Conservation (phyloP, 2,888 invertebrate species). For the Polydrusus pterygomalis region DNA sequence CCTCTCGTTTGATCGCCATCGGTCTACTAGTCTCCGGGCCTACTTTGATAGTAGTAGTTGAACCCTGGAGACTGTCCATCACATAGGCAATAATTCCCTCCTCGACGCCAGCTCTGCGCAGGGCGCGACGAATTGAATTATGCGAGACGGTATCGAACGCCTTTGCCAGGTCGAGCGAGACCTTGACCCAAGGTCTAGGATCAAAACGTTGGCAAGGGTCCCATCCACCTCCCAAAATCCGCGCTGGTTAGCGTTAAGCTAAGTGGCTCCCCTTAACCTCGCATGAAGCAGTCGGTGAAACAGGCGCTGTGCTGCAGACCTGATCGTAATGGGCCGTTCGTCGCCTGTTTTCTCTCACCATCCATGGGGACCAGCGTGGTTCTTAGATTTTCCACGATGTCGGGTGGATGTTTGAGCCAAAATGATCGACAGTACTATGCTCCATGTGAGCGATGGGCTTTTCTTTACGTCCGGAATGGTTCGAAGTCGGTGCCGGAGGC, state of each 20-base stretch:
- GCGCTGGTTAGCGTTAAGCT: slow-evolving; percentile 59
- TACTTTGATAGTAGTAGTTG: slow-evolving; percentile 50
- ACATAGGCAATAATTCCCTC: slow-evolving; percentile 5
- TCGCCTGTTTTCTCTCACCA: slow-evolving; percentile 41
- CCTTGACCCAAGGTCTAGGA: slow-evolving; percentile 57
- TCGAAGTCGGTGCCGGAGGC: slow-evolving; percentile 24
- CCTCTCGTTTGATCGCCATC: slow-evolving; percentile 62
- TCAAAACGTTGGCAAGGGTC: slow-evolving; percentile 65
- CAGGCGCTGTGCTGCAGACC: slow-evolving; percentile 58
- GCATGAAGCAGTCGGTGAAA: slow-evolving; percentile 59
- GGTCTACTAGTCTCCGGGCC: slow-evolving; percentile 30
- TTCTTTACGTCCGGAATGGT: slow-evolving; percentile 17
- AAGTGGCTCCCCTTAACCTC: slow-evolving; percentile 31
- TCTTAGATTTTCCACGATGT: no score
- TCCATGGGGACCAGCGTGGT: no score
- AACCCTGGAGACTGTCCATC: neutral
- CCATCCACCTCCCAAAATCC: slow-evolving; percentile 67
- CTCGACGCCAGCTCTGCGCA: slow-evolving; percentile 46
- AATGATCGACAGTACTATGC: neutral
- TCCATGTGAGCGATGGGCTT: neutral
- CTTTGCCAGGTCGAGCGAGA: slow-evolving; percentile 55
- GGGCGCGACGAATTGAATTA: slow-evolving; percentile 35
- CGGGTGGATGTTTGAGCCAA: no score
- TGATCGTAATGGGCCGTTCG: slow-evolving; percentile 63
- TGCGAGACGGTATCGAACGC: slow-evolving; percentile 59